Evolutionary conservation across 2,797 vertebrate genomes (phyloP).

Genomic region (Champsocephalus esox): DNA sequence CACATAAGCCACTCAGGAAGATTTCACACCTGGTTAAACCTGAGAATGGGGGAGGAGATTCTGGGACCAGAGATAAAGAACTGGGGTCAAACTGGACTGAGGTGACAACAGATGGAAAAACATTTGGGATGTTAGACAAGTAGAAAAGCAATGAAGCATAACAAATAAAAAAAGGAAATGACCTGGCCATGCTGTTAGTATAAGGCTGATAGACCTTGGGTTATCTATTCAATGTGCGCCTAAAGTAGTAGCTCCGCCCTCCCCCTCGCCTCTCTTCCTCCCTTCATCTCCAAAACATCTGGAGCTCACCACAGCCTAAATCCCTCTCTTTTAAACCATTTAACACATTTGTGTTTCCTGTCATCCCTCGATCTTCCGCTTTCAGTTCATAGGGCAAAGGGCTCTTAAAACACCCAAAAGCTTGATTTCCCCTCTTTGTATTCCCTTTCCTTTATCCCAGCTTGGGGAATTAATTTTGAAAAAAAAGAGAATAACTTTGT

Average conservation of each 20-base stretch:
- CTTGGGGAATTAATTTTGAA: conserved; percentile 34
- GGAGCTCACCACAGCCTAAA: conserved; percentile 34
- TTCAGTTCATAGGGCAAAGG: conserved; percentile 39
- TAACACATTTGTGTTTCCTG: conserved; percentile 46
- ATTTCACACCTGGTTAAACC: conserved; percentile 56
- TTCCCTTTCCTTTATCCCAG: conserved; percentile 13
- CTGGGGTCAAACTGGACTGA: conserved; percentile 7
- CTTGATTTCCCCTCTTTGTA: conserved; percentile 37
- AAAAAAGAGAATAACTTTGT: conserved; percentile 26
- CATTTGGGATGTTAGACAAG: not conserved
- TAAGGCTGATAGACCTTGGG: conserved; percentile 12
- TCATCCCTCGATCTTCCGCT: conserved; percentile 38
- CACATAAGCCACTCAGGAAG: conserved; percentile 19
- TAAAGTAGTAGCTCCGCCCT: not conserved
- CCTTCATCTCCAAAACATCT: conserved; percentile 46
- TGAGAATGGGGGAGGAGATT: conserved; percentile 13
- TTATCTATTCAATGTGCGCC: conserved; percentile 20
- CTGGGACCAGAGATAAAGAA: no score
- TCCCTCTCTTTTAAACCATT: conserved; percentile 49
- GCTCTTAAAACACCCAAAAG: conserved; percentile 12
- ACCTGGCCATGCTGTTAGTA: not conserved
- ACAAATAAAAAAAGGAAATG: not conserved
- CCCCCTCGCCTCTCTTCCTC: conserved; percentile 22
- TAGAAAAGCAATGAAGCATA: not conserved
- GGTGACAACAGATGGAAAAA: not conserved